Conservation (phyloP, 2,888 invertebrate genomes). For the Geophilus truncorum region DNA sequence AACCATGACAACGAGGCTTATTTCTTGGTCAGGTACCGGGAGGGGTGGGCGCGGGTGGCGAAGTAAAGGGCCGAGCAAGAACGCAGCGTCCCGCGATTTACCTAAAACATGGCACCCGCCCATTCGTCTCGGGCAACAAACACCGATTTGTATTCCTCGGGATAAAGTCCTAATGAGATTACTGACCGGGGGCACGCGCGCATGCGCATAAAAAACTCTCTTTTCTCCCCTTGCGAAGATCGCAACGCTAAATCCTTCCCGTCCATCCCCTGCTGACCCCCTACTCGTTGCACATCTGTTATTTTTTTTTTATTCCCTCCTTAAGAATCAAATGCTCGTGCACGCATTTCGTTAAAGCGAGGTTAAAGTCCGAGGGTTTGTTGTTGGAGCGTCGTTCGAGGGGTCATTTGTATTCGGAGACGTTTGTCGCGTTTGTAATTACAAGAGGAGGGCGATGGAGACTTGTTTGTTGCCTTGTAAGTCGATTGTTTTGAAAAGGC, state of each 20-base stretch:
- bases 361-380: background rate
- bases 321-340: background rate
- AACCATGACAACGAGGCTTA: constrained; percentile 4
- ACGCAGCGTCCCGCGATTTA: background rate
- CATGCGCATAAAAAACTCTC: background rate
- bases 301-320: background rate
- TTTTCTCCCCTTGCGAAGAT: background rate
- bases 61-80: background rate
- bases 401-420: background rate
- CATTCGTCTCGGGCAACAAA: background rate
- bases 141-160: constrained; percentile 2
- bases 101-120: constrained; percentile 3
- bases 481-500: background rate
- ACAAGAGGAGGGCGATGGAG: background rate
- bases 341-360: background rate
- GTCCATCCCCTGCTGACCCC: constrained; percentile 3
- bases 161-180: constrained; percentile 10
- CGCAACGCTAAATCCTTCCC: constrained; percentile 10
- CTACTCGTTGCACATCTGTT: background rate
- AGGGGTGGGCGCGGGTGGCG: background rate
- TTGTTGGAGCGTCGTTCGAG: background rate
- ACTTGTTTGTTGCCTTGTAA: background rate
- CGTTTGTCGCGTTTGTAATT: background rate
- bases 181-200: constrained; percentile 10
- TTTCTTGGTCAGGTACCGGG: background rate